Conservation (phyloP, 2,797 vertebrate species). For the Gymnoscopelus braueri region DNA sequence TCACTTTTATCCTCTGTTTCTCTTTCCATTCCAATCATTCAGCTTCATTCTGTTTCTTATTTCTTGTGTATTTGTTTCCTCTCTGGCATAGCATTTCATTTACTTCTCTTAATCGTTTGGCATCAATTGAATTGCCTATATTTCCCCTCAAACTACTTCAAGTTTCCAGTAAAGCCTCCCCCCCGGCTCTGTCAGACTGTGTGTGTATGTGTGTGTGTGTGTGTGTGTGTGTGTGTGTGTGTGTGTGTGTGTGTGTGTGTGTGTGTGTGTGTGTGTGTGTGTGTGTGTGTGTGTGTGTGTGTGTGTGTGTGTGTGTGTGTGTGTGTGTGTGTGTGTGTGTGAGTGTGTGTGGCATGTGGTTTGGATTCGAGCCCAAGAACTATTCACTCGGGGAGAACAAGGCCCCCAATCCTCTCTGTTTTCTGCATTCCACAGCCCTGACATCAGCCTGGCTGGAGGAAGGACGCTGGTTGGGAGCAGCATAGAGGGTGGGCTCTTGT, state of each 20-base stretch:
- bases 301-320: slow-evolving; percentile 12
- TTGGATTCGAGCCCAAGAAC: slow-evolving; percentile 57
- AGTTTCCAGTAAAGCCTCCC: neutral
- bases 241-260: slow-evolving; percentile 11
- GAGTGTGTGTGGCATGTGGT: slow-evolving; percentile 72
- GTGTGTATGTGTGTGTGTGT: slow-evolving; percentile 23
- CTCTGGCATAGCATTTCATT: too few relatives aligned
- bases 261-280: slow-evolving; percentile 11
- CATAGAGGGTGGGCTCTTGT: slow-evolving; percentile 5
- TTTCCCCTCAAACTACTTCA: neutral
- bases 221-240: slow-evolving; percentile 59
- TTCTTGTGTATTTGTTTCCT: neutral
- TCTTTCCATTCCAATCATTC: slow-evolving; percentile 12
- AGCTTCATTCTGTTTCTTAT: neutral
- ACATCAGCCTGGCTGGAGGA: slow-evolving; percentile 75
- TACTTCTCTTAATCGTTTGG: neutral
- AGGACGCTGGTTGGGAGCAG: slow-evolving; percentile 29
- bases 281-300: slow-evolving; percentile 61
- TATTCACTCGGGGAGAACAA: slow-evolving; percentile 71
- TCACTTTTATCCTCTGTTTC: slow-evolving; percentile 34
- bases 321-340: slow-evolving; percentile 6
- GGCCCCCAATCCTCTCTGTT: slow-evolving; percentile 76
- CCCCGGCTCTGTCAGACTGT: slow-evolving; percentile 2
- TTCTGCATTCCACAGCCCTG: slow-evolving; percentile 73
- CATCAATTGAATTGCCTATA: neutral